A percentile compares a stretch with the other conserved stretches of the same genome.
These are phyloP conservation scores for Phrixothrix hirtus DNA, from an alignment of 2,888 invertebrate genomes.

Conservation along the genomic window DNA sequence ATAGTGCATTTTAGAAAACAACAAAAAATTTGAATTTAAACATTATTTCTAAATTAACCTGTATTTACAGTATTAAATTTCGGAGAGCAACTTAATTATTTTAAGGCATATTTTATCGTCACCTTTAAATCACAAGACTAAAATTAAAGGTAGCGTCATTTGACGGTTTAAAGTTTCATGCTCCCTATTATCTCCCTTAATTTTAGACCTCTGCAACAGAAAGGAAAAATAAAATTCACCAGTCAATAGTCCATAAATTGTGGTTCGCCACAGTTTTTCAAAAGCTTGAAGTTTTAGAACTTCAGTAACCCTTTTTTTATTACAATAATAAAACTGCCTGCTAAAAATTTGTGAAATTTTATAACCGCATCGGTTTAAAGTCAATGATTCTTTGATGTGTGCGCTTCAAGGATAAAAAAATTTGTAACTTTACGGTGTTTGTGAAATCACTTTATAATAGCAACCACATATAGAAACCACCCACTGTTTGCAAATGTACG, in stretches of 20 bases:
- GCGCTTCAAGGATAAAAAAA: background rate
- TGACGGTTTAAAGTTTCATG: no score
- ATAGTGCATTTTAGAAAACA: no score
- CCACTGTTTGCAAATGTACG: slow-evolving; percentile 15
- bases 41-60: no score
- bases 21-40: no score
- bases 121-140: no score
- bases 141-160: no score
- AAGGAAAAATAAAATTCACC: no score
- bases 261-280: no score
- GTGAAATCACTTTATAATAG: background rate
- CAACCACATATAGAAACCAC: background rate
- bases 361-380: background rate
- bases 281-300: no score
- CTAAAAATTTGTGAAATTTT: slow-evolving; percentile 11
- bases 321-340: slow-evolving; percentile 5
- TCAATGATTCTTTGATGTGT: background rate
- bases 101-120: no score
- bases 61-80: no score
- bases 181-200: background rate
- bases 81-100: no score
- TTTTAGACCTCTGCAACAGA: background rate
- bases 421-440: background rate
- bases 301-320: slow-evolving; percentile 17
- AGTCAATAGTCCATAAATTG: background rate